Percentiles rank a stretch among this genome's conserved stretches.
Evolutionary conservation across 1,140 invertebrate species (phyloP).

Genomic region (Calosoma granatense): DNA sequence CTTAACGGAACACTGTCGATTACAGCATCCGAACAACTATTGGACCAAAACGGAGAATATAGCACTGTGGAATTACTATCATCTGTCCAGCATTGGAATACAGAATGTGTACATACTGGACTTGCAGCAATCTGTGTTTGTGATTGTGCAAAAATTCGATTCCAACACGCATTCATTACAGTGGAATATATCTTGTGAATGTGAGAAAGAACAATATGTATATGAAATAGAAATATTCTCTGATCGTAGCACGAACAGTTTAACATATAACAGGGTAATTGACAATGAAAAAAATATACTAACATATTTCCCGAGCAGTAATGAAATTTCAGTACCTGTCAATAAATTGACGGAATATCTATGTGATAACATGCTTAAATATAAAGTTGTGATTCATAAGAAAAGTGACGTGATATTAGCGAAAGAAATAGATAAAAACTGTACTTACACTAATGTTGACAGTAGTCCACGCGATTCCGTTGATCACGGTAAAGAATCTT

Average conservation of each 20-base stretch:
- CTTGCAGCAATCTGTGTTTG: neutral
- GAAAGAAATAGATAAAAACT: neutral
- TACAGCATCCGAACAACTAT: constrained; percentile 23
- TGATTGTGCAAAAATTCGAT: constrained; percentile 1
- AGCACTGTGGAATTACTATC: neutral
- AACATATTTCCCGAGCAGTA: neutral
- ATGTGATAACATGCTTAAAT: neutral
- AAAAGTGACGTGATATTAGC: neutral
- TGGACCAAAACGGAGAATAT: neutral
- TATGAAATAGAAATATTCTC: neutral
- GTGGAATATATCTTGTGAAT: constrained; percentile 1
- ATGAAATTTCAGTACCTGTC: neutral
- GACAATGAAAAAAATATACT: neutral
- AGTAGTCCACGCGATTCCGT: neutral
- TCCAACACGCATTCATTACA: neutral
- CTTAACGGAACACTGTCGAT: constrained; percentile 31
- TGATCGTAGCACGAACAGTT: neutral
- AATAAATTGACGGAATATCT: neutral
- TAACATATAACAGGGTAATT: neutral
- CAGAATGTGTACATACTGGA: neutral
- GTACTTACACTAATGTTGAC: neutral
- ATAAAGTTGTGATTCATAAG: neutral
- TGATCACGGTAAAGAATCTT: neutral
- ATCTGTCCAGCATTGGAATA: neutral
- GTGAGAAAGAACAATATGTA: neutral